Evolutionary conservation across 2,797 vertebrate genomes (phyloP).

Genomic region (Diglossa cyanea): DNA sequence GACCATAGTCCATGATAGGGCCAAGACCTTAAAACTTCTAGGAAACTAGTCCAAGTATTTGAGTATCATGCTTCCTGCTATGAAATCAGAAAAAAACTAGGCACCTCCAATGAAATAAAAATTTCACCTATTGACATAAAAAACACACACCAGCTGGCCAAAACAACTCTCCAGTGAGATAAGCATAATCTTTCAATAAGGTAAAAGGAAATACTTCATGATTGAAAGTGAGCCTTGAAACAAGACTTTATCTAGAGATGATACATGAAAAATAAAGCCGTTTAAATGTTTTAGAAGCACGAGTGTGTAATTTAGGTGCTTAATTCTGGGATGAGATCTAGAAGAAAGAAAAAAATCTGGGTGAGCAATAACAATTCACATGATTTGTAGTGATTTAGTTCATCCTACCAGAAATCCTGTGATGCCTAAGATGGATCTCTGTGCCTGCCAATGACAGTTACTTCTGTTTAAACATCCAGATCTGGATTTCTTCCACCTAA

Average conservation of each 20-base stretch:
- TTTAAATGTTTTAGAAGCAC: background rate
- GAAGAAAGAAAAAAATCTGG: background rate
- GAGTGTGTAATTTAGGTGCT: background rate
- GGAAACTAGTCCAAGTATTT: background rate
- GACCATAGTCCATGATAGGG: background rate
- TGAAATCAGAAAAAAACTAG: background rate
- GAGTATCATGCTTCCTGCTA: background rate
- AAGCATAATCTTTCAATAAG: background rate
- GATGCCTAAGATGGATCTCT: background rate
- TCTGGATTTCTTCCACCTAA: background rate
- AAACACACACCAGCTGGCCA: background rate
- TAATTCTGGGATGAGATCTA: background rate
- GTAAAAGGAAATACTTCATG: background rate
- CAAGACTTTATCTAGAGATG: background rate
- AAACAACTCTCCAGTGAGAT: background rate
- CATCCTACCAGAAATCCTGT: background rate
- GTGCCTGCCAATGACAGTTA: background rate
- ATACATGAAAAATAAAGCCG: background rate
- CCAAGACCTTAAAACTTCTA: background rate
- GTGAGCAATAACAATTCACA: background rate
- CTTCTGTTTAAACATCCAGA: accelerated
- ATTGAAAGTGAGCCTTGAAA: background rate
- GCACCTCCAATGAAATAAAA: background rate
- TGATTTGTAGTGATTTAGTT: background rate
- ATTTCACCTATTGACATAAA: background rate